Conservation (phyloP, 2,797 vertebrate species). For the Harpagifer antarcticus region DNA sequence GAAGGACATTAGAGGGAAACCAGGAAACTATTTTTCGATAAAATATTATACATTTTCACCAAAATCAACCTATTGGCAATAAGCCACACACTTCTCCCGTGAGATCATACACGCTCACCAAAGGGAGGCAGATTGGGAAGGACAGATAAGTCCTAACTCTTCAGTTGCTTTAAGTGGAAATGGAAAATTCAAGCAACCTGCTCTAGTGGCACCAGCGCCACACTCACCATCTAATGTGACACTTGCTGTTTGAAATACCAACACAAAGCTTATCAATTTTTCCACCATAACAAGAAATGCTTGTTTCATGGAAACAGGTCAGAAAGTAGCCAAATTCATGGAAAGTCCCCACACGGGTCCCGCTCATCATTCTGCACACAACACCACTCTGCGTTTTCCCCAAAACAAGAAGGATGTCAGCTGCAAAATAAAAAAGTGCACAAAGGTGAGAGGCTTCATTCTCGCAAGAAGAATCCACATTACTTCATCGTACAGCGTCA, state of each 20-base stretch:
- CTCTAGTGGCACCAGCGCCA: conserved; percentile 33
- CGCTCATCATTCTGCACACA: conserved; percentile 25
- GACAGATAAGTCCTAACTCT: neutral
- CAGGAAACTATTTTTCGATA: too few species aligned
- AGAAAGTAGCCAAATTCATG: conserved; percentile 75
- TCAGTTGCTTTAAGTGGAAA: neutral
- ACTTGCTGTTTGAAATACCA: conserved; percentile 80
- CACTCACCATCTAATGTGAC: conserved; percentile 69
- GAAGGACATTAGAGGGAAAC: too few species aligned
- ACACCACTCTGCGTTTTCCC: conserved; percentile 67
- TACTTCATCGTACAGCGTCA: conserved; percentile 45
- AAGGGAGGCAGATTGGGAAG: too few species aligned
- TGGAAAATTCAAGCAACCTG: conserved; percentile 19
- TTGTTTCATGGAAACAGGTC: conserved; percentile 63
- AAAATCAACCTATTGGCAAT: too few species aligned
- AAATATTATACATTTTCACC: too few species aligned
- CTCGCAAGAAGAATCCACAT: conserved; percentile 29
- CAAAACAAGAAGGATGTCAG: conserved; percentile 61
- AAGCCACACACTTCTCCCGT: too few species aligned
- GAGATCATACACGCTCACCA: too few species aligned
- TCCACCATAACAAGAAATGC: conserved; percentile 73
- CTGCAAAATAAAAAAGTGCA: conserved; percentile 41
- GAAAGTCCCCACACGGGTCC: conserved; percentile 70
- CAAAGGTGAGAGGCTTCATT: conserved; percentile 5
- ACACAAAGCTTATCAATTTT: conserved; percentile 80